These are phyloP conservation scores for Argyrosomus regius DNA, from an alignment of 2,797 vertebrate species.

Conservation along the genomic window DNA sequence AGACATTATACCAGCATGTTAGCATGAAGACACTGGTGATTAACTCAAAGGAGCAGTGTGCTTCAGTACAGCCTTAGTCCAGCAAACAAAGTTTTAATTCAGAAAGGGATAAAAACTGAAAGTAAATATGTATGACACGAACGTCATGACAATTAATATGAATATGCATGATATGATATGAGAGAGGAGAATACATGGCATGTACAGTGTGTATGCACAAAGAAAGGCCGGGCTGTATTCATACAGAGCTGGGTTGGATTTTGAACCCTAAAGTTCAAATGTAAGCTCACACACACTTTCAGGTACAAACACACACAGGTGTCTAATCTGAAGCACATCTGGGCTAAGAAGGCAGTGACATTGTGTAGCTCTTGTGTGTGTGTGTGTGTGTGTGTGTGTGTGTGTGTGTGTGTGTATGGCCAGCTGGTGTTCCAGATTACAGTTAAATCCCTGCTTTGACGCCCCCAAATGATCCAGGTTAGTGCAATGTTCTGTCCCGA, in stretches of 20 bases:
- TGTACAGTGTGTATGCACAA: no score
- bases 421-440: slow-evolving; percentile 68
- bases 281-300: not conserved
- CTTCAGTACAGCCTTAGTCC: no score
- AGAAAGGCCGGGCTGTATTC: no score
- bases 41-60: no score
- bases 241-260: not conserved
- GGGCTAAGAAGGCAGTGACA: slow-evolving; percentile 10
- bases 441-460: slow-evolving; percentile 60
- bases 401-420: slow-evolving; percentile 23
- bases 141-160: not conserved
- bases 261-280: not conserved
- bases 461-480: slow-evolving; percentile 41
- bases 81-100: no score
- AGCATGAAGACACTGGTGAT: no score
- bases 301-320: slow-evolving; percentile 13
- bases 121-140: not conserved
- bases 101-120: no score
- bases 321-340: slow-evolving; percentile 47
- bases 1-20: no score
- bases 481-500: slow-evolving; percentile 45
- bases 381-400: slow-evolving; percentile 31
- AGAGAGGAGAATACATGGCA: not conserved
- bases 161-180: not conserved
- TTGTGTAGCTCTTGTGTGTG: slow-evolving; percentile 24